A percentile compares a stretch with the other conserved stretches of the same genome.
These are phyloP conservation scores for Caenorhabditis inopinata DNA, from an alignment of 1,140 invertebrate genomes.

Conservation along the genomic window DNA sequence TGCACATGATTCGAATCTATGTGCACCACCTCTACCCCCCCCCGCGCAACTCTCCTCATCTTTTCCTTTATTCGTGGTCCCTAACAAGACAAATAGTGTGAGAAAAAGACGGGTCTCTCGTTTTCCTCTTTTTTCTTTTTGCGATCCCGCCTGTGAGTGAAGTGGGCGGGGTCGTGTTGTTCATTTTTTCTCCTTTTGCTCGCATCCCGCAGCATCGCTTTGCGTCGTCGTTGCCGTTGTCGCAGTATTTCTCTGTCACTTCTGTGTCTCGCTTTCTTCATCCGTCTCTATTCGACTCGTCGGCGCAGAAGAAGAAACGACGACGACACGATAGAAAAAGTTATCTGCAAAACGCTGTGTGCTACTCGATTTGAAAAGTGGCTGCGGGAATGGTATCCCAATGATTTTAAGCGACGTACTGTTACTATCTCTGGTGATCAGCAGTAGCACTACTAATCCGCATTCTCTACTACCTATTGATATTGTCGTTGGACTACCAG, in stretches of 20 bases:
- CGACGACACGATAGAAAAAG: background rate
- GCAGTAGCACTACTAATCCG: background rate
- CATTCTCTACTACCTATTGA: conserved; percentile 54
- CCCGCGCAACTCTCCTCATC: too few relatives aligned
- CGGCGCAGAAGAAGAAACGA: background rate
- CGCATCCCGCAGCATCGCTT: background rate
- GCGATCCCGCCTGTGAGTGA: conserved; percentile 12
- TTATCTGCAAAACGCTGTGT: background rate
- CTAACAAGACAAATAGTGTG: conserved; percentile 30
- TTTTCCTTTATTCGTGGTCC: background rate
- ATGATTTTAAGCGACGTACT: conserved; percentile 26
- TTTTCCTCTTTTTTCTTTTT: background rate
- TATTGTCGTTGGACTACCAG: conserved; percentile 64
- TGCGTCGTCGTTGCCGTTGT: conserved; percentile 8
- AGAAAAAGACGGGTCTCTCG: background rate
- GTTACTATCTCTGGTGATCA: conserved; percentile 19
- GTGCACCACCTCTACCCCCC: background rate
- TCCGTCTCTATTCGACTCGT: background rate
- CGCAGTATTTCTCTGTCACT: conserved; percentile 2
- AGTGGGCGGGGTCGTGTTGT: conserved; percentile 20
- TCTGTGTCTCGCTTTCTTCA: conserved; percentile 10
- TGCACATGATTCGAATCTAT: conserved; percentile 31
- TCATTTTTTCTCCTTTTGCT: background rate
- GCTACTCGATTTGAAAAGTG: too few relatives aligned
- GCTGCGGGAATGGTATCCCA: conserved; percentile 10